These are phyloP conservation scores for Hybognathus amarus DNA, from an alignment of 2,797 vertebrate species.

Conservation along the genomic window DNA sequence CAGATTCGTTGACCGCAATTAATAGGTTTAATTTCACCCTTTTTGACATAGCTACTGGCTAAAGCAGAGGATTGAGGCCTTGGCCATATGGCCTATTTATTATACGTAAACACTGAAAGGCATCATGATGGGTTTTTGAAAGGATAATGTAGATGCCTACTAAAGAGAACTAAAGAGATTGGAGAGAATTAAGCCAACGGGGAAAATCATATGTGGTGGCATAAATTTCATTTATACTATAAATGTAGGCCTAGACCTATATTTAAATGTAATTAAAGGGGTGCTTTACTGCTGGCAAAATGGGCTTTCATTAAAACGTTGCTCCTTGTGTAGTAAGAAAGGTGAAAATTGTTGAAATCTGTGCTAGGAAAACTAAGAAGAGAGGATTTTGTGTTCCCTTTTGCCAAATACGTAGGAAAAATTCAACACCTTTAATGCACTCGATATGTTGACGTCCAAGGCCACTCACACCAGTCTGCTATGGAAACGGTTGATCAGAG, in stretches of 20 bases:
- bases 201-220: background rate
- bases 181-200: background rate
- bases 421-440: background rate
- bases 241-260: background rate
- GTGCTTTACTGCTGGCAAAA: background rate
- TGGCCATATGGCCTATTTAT: conserved; percentile 75
- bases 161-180: conserved; percentile 22
- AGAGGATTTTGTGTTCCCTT: background rate
- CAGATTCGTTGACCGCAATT: conserved; percentile 69
- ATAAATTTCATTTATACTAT: too few relatives aligned
- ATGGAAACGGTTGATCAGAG: background rate
- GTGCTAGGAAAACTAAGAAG: background rate
- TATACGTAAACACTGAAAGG: conserved; percentile 64
- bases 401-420: background rate
- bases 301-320: background rate
- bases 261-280: background rate
- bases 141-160: conserved; percentile 52
- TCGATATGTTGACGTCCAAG: background rate
- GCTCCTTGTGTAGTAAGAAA: background rate
- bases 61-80: conserved; percentile 59
- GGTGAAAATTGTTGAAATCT: background rate
- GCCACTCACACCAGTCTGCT: background rate
- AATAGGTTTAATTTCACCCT: conserved; percentile 72
- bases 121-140: conserved; percentile 66
- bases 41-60: conserved; percentile 39